phyloP scores from a whole-genome alignment of 2,888 invertebrate species.

The Orthosia gracilis region DNA sequence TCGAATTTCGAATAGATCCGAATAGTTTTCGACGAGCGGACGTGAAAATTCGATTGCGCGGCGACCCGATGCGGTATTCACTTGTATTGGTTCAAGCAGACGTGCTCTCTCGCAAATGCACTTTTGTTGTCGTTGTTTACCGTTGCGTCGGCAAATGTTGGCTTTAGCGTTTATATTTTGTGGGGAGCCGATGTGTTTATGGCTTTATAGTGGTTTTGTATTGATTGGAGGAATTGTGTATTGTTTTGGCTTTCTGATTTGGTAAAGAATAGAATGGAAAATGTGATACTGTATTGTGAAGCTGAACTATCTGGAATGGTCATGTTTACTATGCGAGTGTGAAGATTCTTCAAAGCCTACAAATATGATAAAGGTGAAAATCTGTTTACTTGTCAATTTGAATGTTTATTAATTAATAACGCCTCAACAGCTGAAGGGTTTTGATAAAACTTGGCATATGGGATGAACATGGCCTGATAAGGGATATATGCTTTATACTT shows the following conservation, averaged over 20 bases:
- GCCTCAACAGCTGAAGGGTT: no score
- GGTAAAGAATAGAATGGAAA: neutral
- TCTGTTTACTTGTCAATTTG: no score
- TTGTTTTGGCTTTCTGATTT: conserved; percentile 19
- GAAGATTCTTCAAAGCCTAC: no score
- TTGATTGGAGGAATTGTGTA: conserved; percentile 40
- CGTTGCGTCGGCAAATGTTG: conserved; percentile 66
- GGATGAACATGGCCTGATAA: no score
- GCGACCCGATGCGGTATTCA: conserved; percentile 65
- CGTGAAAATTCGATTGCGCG: conserved; percentile 76
- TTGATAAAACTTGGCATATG: no score
- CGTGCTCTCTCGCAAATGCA: conserved; percentile 73
- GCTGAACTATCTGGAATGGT: neutral
- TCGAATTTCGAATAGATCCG: conserved; percentile 56
- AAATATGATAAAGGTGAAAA: no score
- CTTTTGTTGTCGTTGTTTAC: conserved; percentile 75
- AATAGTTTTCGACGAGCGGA: conserved; percentile 70
- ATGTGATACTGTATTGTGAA: neutral
- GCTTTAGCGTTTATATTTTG: conserved; percentile 64
- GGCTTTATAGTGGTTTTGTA: conserved; percentile 44
- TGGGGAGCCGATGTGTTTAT: conserved; percentile 64
- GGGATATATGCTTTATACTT: no score
- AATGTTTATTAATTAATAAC: no score
- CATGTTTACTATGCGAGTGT: neutral
- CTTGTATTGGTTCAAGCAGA: conserved; percentile 68